A percentile compares a stretch with the other conserved stretches of the same genome.
phyloP scores from a whole-genome alignment of 2,888 invertebrate species.

The Drosophila longiperda region DNA sequence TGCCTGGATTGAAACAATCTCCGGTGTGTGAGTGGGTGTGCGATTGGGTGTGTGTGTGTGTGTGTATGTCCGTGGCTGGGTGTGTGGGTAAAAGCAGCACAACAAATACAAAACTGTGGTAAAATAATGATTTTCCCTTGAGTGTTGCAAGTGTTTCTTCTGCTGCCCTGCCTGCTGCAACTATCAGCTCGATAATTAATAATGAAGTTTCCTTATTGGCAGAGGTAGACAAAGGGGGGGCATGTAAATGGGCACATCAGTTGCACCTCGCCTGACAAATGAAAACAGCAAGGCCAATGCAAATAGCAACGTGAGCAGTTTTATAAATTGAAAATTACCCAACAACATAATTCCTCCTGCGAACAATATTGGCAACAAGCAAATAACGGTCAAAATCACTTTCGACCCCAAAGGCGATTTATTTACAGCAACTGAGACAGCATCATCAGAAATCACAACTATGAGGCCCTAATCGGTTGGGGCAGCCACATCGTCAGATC shows the following conservation, averaged over 20 bases:
- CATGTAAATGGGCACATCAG: slow-evolving; percentile 45
- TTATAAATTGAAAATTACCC: slow-evolving; percentile 54
- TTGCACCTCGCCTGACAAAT: slow-evolving; percentile 54
- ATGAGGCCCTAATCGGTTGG: slow-evolving; percentile 73
- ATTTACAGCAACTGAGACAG: slow-evolving; percentile 29
- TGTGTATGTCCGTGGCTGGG: background rate
- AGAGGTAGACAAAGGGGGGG: slow-evolving; percentile 33
- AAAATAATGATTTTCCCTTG: slow-evolving; percentile 34
- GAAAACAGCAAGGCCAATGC: slow-evolving; percentile 16
- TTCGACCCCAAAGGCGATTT: slow-evolving; percentile 76
- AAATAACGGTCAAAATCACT: slow-evolving; percentile 80
- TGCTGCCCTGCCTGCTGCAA: slow-evolving; percentile 24
- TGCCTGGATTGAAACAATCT: slow-evolving; percentile 75
- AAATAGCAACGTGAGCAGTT: slow-evolving; percentile 6
- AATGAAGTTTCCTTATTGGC: slow-evolving; percentile 71
- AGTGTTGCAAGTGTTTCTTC: slow-evolving; percentile 8
- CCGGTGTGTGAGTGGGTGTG: slow-evolving; percentile 46
- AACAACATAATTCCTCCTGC: background rate
- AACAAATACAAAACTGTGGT: slow-evolving; percentile 14
- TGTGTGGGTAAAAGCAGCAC: slow-evolving; percentile 54
- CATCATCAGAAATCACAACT: slow-evolving; percentile 61
- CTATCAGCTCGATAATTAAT: slow-evolving; percentile 75
- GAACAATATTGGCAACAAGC: slow-evolving; percentile 43
- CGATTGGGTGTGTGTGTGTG: slow-evolving; percentile 20
- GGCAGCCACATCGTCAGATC: slow-evolving; percentile 72